These are phyloP conservation scores for Enoplosus armatus DNA, from an alignment of 2,797 vertebrate genomes.

Conservation along the genomic window DNA sequence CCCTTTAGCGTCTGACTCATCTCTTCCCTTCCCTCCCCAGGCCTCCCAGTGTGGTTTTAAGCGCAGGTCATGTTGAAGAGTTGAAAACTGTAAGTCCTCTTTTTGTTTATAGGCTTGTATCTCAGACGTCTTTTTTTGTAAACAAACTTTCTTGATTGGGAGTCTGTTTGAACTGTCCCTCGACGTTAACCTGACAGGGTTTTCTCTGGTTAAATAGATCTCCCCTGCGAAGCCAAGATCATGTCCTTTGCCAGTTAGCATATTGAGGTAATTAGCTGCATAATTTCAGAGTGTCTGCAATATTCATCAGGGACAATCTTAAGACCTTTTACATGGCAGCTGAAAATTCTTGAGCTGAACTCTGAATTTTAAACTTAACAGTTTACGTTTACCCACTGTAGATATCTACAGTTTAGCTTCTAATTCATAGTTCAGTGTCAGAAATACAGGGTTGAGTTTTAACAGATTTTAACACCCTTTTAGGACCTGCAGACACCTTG, in stretches of 20 bases:
- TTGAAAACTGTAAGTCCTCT: not conserved
- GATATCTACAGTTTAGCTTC: too few species aligned
- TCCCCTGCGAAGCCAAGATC: not conserved
- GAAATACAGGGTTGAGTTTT: too few species aligned
- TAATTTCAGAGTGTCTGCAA: not conserved
- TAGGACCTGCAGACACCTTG: not conserved
- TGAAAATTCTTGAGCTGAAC: too few species aligned
- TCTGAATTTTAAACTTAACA: too few species aligned
- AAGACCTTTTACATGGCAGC: not conserved
- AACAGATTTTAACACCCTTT: not conserved
- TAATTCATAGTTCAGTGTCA: too few species aligned
- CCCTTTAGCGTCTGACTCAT: conserved; percentile 58
- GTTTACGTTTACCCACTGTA: too few species aligned
- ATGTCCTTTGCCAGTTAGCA: not conserved
- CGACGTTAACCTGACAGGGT: not conserved
- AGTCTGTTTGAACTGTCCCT: not conserved
- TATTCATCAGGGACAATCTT: not conserved
- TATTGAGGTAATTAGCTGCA: not conserved
- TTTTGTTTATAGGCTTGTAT: not conserved
- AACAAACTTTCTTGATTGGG: not conserved
- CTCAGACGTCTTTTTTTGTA: not conserved
- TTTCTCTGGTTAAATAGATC: not conserved
- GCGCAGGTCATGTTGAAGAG: conserved; percentile 11
- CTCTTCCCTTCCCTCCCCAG: conserved; percentile 20
- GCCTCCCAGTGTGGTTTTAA: conserved; percentile 25